Evolutionary conservation across 2,113 vertebrate genomes (phyloP).

Genomic region (Crotalus horridus): DNA sequence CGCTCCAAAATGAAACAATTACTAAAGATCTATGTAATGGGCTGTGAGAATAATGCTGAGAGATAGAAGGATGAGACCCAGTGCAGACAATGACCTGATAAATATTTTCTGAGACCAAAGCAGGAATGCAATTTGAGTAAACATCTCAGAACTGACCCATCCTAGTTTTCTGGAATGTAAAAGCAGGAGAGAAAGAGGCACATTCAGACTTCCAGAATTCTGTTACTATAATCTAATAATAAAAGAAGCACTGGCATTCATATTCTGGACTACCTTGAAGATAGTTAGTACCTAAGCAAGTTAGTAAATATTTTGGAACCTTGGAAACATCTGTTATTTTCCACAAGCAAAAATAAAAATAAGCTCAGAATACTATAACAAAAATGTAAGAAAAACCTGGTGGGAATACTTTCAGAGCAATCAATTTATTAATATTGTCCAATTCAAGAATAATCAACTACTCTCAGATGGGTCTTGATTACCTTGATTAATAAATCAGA

Average conservation of each 20-base stretch:
- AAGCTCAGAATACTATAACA: neutral
- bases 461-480: neutral
- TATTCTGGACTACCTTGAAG: neutral
- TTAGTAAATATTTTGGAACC: neutral
- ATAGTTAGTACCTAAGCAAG: neutral
- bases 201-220: neutral
- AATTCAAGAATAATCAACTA: neutral
- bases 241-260: neutral
- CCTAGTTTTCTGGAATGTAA: neutral
- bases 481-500: neutral
- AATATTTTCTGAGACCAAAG: neutral
- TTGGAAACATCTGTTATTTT: neutral
- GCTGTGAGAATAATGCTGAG: neutral
- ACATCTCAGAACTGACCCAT: neutral
- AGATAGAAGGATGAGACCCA: neutral
- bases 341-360: neutral
- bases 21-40: neutral
- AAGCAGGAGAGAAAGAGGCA: neutral
- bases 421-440: neutral
- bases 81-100: neutral
- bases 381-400: neutral
- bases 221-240: neutral
- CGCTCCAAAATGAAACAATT: neutral
- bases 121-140: neutral
- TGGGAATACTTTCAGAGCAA: neutral